These are phyloP conservation scores for Cremastinae sp. DNA, from an alignment of 2,888 invertebrate species.

Conservation along the genomic window DNA sequence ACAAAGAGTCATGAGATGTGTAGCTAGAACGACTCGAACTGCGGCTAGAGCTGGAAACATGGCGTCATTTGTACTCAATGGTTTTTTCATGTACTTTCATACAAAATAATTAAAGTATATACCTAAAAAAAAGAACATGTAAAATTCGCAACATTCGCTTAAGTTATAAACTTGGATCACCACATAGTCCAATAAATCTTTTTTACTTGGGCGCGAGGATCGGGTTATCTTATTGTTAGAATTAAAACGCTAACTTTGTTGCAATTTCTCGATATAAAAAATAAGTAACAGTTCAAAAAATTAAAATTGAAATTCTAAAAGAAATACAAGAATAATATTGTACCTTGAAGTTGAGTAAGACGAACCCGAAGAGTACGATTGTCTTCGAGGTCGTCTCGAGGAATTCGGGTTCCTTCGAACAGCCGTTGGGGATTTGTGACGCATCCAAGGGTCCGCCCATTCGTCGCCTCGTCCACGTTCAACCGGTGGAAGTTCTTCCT, in stretches of 20 bases:
- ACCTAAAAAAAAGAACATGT: slow-evolving; percentile 1
- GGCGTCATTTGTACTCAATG: slow-evolving; percentile 24
- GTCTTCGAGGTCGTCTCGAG: slow-evolving; percentile 78
- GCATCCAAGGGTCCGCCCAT: slow-evolving; percentile 98
- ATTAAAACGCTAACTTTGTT: not conserved
- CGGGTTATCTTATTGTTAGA: not conserved
- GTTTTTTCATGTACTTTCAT: slow-evolving; percentile 7
- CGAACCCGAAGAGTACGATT: slow-evolving; percentile 88
- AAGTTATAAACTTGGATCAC: too few relatives aligned
- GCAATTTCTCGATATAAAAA: not conserved
- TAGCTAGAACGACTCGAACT: slow-evolving; percentile 81
- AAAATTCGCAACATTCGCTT: not conserved
- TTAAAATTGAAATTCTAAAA: not conserved
- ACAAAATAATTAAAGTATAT: slow-evolving; percentile 12
- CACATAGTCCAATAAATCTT: too few relatives aligned
- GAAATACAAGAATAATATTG: slow-evolving; percentile 14
- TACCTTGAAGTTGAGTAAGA: slow-evolving; percentile 85
- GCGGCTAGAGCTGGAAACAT: slow-evolving; percentile 80
- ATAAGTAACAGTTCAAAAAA: slow-evolving; percentile 10
- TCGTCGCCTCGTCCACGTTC: slow-evolving; percentile 87
- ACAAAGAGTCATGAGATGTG: slow-evolving; percentile 81
- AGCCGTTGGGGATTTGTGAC: slow-evolving; percentile 84
- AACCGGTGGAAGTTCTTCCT: slow-evolving; percentile 74
- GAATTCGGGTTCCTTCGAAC: slow-evolving; percentile 73
- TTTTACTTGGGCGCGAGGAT: too few relatives aligned